A percentile compares a stretch with the other conserved stretches of the same genome.
Evolutionary conservation across 2,888 invertebrate species (phyloP).

Genomic region (Vannuccia rotundouncinata): DNA sequence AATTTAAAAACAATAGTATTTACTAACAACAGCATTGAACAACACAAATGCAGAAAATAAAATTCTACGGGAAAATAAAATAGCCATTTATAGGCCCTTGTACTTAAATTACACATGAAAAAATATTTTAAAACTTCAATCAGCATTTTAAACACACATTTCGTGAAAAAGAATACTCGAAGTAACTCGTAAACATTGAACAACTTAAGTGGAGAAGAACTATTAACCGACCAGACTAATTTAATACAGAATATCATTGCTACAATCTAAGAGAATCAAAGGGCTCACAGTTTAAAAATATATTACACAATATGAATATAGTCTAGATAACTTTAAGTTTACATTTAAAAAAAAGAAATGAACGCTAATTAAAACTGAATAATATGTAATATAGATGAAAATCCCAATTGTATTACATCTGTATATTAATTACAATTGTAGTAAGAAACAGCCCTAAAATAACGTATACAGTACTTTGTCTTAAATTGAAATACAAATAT

Average conservation of each 20-base stretch:
- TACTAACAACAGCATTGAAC: not conserved
- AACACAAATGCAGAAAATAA: constrained; percentile 4
- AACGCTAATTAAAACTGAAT: too few species aligned
- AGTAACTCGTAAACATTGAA: not conserved
- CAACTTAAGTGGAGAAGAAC: not conserved
- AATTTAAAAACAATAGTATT: not conserved
- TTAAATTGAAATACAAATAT: not conserved
- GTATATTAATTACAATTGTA: too few species aligned
- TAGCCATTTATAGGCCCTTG: not conserved
- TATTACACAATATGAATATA: not conserved
- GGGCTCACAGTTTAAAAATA: not conserved
- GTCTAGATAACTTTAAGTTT: not conserved
- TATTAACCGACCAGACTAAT: not conserved
- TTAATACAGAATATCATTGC: too few species aligned
- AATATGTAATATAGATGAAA: too few species aligned
- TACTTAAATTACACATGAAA: not conserved
- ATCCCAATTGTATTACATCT: too few species aligned
- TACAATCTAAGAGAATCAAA: not conserved
- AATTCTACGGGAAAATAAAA: not conserved
- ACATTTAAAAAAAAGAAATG: too few species aligned
- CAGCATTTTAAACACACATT: not conserved
- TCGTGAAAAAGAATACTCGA: constrained; percentile 22
- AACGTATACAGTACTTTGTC: too few species aligned
- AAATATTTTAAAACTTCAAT: constrained; percentile 3
- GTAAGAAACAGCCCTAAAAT: too few species aligned